Evolutionary conservation across 1,140 invertebrate genomes (phyloP).

Genomic region (Kradibia gibbosae): DNA sequence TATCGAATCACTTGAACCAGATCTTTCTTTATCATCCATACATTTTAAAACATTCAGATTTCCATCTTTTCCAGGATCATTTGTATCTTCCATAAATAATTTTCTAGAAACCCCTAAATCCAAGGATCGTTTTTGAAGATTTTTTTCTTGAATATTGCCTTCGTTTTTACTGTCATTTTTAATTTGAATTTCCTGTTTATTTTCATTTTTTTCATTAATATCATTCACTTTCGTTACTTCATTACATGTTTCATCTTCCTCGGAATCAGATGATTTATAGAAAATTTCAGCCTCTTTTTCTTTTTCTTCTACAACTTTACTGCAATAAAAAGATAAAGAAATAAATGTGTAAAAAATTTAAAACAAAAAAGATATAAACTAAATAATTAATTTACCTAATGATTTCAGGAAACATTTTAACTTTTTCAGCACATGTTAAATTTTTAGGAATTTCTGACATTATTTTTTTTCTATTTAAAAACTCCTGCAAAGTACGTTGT

Average conservation of each 20-base stretch:
- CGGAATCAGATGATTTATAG: slow-evolving; percentile 68
- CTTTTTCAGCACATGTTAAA: slow-evolving; percentile 61
- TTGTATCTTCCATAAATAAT: slow-evolving; percentile 55
- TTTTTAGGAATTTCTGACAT: slow-evolving; percentile 58
- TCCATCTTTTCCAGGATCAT: slow-evolving; percentile 27
- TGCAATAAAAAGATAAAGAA: slow-evolving; percentile 43
- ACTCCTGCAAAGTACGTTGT: slow-evolving; percentile 81
- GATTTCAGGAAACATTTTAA: slow-evolving; percentile 65
- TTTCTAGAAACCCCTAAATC: slow-evolving; percentile 52
- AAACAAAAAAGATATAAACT: slow-evolving; percentile 3
- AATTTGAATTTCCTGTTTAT: slow-evolving; percentile 38
- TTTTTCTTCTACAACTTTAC: slow-evolving; percentile 64
- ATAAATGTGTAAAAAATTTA: background rate
- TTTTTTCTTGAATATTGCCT: slow-evolving; percentile 50
- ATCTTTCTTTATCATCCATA: slow-evolving; percentile 33
- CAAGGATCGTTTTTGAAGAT: slow-evolving; percentile 39
- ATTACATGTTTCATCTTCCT: slow-evolving; percentile 57
- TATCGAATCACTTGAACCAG: slow-evolving; percentile 20
- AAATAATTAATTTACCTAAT: slow-evolving; percentile 57
- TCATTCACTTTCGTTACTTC: slow-evolving; percentile 34
- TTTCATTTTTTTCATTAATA: slow-evolving; percentile 19
- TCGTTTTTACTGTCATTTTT: slow-evolving; percentile 5
- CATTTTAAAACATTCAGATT: slow-evolving; percentile 22
- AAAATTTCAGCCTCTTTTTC: slow-evolving; percentile 68
- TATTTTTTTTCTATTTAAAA: slow-evolving; percentile 73